Percentiles rank a stretch among this genome's conserved stretches.
These are phyloP conservation scores for Glaucomys volans DNA, from an alignment of 2,113 vertebrate species.

Conservation along the genomic window DNA sequence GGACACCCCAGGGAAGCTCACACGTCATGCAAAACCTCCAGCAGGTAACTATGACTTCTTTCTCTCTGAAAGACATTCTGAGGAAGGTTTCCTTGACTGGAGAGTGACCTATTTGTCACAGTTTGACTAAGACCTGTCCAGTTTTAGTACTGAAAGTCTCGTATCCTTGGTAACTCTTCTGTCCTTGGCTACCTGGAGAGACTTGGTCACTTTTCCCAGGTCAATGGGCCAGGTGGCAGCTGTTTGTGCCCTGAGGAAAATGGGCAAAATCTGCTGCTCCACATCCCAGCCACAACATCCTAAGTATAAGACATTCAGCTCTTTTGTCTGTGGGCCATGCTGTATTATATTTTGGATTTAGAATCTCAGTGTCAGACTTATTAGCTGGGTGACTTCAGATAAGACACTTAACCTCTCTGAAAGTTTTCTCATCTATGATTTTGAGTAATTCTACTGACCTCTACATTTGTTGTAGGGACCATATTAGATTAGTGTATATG, in stretches of 20 bases:
- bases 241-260: background rate
- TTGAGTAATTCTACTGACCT: background rate
- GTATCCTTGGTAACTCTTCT: background rate
- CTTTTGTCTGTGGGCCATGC: background rate
- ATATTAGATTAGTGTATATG: background rate
- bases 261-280: background rate
- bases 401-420: background rate
- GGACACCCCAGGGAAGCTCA: slow-evolving; percentile 69
- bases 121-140: background rate
- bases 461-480: background rate
- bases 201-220: background rate
- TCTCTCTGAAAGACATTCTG: background rate
- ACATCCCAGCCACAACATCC: too few relatives aligned
- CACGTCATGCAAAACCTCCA: background rate
- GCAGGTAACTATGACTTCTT: background rate
- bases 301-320: background rate
- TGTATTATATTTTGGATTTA: background rate
- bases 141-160: background rate
- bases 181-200: background rate
- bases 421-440: slow-evolving; percentile 35
- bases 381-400: background rate
- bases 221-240: background rate
- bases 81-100: background rate
- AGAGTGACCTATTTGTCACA: too few relatives aligned
- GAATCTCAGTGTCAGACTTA: slow-evolving; percentile 6